Evolutionary conservation across 2,888 invertebrate genomes (phyloP).

Genomic region (Bellardia bayeri): DNA sequence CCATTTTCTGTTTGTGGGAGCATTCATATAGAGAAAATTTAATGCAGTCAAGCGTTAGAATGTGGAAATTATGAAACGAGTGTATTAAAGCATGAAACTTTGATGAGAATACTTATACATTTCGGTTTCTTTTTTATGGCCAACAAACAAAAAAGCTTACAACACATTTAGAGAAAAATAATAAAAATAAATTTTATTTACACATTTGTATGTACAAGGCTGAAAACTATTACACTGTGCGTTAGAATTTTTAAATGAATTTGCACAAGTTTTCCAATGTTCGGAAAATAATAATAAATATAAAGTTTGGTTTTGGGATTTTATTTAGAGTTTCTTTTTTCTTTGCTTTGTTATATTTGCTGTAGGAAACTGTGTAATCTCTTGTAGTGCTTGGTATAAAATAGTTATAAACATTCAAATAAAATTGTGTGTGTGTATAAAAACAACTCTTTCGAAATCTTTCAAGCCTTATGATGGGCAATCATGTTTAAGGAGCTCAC

Average conservation of each 20-base stretch:
- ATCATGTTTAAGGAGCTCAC: conserved; percentile 21
- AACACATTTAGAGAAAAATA: conserved; percentile 31
- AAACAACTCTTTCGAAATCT: not conserved
- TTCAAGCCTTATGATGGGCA: conserved; percentile 26
- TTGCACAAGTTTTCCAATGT: too few relatives aligned
- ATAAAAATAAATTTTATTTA: conserved; percentile 46
- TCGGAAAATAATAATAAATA: too few relatives aligned
- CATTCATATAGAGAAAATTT: conserved; percentile 62
- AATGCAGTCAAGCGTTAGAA: conserved; percentile 75
- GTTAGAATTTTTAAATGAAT: not conserved
- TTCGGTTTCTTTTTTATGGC: conserved; percentile 68
- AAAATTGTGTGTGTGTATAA: conserved; percentile 4
- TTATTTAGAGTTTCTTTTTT: not conserved
- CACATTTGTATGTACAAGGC: conserved; percentile 3
- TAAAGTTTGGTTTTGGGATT: not conserved
- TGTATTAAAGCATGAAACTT: conserved; percentile 75
- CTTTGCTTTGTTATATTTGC: not conserved
- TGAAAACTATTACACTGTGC: conserved; percentile 37
- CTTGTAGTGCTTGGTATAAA: conserved; percentile 20
- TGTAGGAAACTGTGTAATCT: conserved; percentile 28
- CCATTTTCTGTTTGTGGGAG: not conserved
- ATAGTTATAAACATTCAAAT: conserved; percentile 52
- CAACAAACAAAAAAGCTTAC: conserved; percentile 58
- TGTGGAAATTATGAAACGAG: conserved; percentile 73
- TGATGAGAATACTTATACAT: conserved; percentile 66